These are phyloP conservation scores for Spea bombifrons DNA, from an alignment of 2,113 vertebrate species.

Conservation along the genomic window DNA sequence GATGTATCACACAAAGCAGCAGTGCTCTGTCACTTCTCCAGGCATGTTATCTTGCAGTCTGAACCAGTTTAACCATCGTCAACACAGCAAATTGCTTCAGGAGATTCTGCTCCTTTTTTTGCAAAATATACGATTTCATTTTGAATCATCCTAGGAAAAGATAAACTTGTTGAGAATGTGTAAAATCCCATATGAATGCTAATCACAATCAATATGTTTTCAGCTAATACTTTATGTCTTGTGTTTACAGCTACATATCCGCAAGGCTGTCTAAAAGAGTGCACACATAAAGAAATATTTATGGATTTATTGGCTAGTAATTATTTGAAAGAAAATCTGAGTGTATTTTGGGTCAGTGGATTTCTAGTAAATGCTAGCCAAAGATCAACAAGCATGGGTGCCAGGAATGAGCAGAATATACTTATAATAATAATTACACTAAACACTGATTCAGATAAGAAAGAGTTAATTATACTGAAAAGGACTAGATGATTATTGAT, in stretches of 20 bases:
- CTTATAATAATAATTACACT: too few relatives aligned
- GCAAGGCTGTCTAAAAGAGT: background rate
- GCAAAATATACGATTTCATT: constrained; percentile 13
- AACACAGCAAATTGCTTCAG: constrained; percentile 20
- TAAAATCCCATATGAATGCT: background rate
- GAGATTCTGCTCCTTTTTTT: constrained; percentile 27
- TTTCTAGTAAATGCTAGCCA: too few relatives aligned
- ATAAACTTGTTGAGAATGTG: background rate
- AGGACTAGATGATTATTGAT: too few relatives aligned
- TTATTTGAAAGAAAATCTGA: too few relatives aligned
- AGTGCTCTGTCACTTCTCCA: constrained; percentile 24
- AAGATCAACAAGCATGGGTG: too few relatives aligned
- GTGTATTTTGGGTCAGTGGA: too few relatives aligned
- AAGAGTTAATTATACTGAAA: too few relatives aligned
- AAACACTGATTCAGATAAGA: too few relatives aligned
- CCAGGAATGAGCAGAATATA: too few relatives aligned
- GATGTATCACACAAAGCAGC: constrained; percentile 18
- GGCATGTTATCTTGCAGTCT: constrained; percentile 23
- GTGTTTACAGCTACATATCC: background rate
- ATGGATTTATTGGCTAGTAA: too few relatives aligned
- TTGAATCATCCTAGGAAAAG: constrained; percentile 16
- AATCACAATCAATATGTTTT: background rate
- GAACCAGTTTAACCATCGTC: constrained; percentile 31
- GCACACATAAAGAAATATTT: too few relatives aligned
- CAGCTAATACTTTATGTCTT: background rate